These are phyloP conservation scores for Theretra japonica DNA, from an alignment of 2,888 invertebrate genomes.

Conservation along the genomic window DNA sequence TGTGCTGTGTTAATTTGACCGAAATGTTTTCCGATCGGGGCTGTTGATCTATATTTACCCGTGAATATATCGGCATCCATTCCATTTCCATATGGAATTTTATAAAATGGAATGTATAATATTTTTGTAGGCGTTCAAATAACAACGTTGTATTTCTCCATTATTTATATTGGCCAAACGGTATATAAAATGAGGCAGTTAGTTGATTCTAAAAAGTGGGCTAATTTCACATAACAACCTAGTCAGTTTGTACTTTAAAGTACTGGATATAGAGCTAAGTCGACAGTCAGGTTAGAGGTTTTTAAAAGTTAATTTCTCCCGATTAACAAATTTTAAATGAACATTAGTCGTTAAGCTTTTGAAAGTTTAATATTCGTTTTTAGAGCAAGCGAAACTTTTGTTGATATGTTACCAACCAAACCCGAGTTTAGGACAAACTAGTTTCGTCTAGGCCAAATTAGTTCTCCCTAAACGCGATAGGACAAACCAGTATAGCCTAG, in stretches of 20 bases:
- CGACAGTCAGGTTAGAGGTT: too few species aligned
- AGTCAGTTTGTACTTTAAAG: too few species aligned
- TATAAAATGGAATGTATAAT: background rate
- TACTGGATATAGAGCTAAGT: too few species aligned
- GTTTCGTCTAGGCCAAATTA: too few species aligned
- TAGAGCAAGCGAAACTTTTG: background rate
- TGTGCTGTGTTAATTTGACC: too few species aligned
- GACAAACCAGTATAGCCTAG: too few species aligned
- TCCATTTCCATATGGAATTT: background rate
- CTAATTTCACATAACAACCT: too few species aligned
- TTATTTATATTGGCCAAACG: background rate
- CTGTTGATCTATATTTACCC: background rate
- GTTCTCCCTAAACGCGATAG: too few species aligned
- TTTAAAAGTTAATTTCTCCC: background rate
- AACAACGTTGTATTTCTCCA: background rate
- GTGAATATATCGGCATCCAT: background rate
- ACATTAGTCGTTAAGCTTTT: background rate
- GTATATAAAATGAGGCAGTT: background rate
- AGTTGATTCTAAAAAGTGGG: background rate
- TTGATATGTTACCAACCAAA: too few species aligned
- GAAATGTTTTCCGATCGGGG: too few species aligned
- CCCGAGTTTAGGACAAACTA: too few species aligned
- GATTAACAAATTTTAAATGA: background rate
- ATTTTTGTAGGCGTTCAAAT: background rate
- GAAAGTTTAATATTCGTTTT: slow-evolving; percentile 13